phyloP scores from a whole-genome alignment of 2,888 invertebrate genomes.

The Dendrolimus houi region DNA sequence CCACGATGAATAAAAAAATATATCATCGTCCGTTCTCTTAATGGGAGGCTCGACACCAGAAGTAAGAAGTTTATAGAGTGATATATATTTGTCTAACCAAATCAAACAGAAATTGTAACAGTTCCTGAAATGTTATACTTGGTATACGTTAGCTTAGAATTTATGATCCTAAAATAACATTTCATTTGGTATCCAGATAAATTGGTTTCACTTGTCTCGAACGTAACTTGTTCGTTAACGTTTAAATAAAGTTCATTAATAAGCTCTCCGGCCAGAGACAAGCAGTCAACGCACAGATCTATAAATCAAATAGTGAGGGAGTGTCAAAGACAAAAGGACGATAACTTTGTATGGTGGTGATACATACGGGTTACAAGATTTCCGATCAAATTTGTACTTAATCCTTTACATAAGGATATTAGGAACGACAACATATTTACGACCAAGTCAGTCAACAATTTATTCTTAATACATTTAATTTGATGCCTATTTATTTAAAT shows the following conservation, averaged over 20 bases:
- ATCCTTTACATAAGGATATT: too few species aligned
- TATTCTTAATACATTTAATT: too few species aligned
- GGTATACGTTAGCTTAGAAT: background rate
- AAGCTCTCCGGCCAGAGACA: slow-evolving; percentile 56
- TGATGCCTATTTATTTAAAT: too few species aligned
- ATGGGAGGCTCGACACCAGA: too few species aligned
- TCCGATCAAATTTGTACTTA: slow-evolving; percentile 5
- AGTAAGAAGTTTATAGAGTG: too few species aligned
- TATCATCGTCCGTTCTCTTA: too few species aligned
- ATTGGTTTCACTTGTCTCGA: slow-evolving; percentile 68
- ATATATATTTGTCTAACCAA: too few species aligned
- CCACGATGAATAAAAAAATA: too few species aligned
- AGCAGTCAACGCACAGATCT: slow-evolving; percentile 66
- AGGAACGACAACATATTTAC: too few species aligned
- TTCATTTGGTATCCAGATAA: slow-evolving; percentile 56
- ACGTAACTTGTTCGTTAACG: slow-evolving; percentile 72
- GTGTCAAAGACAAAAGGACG: slow-evolving; percentile 71
- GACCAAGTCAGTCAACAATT: too few species aligned
- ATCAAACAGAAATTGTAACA: too few species aligned
- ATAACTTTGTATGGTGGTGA: slow-evolving; percentile 34
- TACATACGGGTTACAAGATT: slow-evolving; percentile 28
- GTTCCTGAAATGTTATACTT: too few species aligned
- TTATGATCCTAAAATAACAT: slow-evolving; percentile 42
- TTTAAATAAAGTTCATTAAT: slow-evolving; percentile 77
- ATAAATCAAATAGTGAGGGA: slow-evolving; percentile 75